Base-by-base conservation (phyloP, 2,113 vertebrate genomes). In the Ophiodon elongatus region DNA sequence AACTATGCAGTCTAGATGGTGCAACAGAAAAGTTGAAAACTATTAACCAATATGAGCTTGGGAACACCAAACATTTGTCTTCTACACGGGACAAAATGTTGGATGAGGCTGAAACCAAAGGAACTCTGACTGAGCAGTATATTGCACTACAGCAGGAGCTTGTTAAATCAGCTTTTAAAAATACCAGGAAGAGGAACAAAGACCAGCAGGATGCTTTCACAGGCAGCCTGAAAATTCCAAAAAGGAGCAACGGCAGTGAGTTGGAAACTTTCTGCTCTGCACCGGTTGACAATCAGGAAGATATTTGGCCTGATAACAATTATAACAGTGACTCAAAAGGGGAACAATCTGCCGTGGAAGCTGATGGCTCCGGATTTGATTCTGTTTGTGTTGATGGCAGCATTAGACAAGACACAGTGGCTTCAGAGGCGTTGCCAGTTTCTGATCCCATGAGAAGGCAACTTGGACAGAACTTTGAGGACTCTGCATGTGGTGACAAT, bases 151-250 rank as follows among this genome's bases (percentile, higher is more conserved):
- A 88, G 27, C 85, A 70, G 64, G 87, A 93, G n/a, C 45, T 65
- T 79, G 73, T 87, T 67, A 91, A 79, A 86, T 64, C n/a, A 17
- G n/a, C 85, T 65, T 88, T 77, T 93, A 93, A 92, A 89, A 82
- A 89, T 86, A 92, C 92, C 91, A 92, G 92, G 70, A 94, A 95
- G 84, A 92, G 92, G 73, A 95, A 92, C 88, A 93, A 94, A 82
- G 90, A 84, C n/a, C 52, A 82, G 29, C 88, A 83, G 62, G 86
- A 94, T 33, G 68, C 79, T 85, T 91, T 90, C 76, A 76, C 65
- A 4, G 78, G 86, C 39, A 89, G 83, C 83, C 71, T 94, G 52
- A 94, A 94, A 86, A 92, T 94, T 60, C 91, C 91, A 65, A 95
- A 95, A 85, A 92, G 90, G 87, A 89, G 84, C 31, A 64, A 86